These are phyloP conservation scores for Ophonus ardosiacus DNA, from an alignment of 2,888 invertebrate species.

Conservation along the genomic window DNA sequence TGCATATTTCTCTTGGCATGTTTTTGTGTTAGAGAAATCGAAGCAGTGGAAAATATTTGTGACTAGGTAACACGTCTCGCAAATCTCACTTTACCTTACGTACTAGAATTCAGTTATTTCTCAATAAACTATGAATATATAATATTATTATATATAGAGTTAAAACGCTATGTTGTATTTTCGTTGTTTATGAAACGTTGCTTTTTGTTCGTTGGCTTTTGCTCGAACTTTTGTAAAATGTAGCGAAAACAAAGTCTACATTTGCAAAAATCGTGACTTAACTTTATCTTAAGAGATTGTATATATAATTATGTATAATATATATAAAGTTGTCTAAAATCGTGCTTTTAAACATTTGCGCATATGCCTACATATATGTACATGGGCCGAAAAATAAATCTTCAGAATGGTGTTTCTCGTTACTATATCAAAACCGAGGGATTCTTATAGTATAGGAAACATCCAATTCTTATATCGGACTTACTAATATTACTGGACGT, in stretches of 20 bases:
- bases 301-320: constrained; percentile 61
- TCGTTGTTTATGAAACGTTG: constrained; percentile 77
- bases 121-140: constrained; percentile 47
- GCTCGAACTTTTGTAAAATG: constrained; percentile 71
- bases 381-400: constrained; percentile 57
- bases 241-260: constrained; percentile 66
- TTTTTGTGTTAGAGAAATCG: not conserved
- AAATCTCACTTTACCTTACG: constrained; percentile 40
- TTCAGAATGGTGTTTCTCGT: constrained; percentile 61
- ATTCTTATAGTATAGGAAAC: constrained; percentile 51
- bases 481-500: constrained; percentile 60
- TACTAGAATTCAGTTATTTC: constrained; percentile 54
- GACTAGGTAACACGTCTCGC: constrained; percentile 49
- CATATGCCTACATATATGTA: constrained; percentile 54
- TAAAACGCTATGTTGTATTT: constrained; percentile 69
- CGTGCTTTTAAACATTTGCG: constrained; percentile 61
- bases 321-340: constrained; percentile 63
- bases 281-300: constrained; percentile 53
- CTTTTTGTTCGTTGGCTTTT: constrained; percentile 72
- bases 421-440: constrained; percentile 62
- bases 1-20: not conserved
- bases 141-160: constrained; percentile 47
- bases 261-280: constrained; percentile 64
- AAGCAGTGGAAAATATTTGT: constrained; percentile 33
- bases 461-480: constrained; percentile 49